Percentiles rank a stretch among this genome's conserved stretches.
These are phyloP conservation scores for Caenorhabditis sp. DNA, from an alignment of 2,888 invertebrate species.

Conservation along the genomic window DNA sequence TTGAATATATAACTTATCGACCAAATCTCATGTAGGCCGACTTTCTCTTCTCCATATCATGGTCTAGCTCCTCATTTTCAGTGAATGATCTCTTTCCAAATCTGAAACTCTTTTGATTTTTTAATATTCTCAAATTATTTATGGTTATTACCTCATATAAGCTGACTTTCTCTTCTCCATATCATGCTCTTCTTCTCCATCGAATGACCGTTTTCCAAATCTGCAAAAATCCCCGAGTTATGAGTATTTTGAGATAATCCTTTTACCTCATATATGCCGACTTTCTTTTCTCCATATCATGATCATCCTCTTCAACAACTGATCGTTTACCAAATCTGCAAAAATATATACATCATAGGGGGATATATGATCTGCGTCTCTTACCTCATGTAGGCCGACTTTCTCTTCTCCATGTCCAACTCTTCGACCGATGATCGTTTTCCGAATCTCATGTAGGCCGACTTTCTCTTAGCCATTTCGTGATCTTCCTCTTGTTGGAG, in stretches of 20 bases:
- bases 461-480: slow-evolving; percentile 45
- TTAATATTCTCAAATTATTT: neutral
- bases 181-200: neutral
- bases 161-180: slow-evolving; percentile 54
- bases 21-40: slow-evolving; percentile 2
- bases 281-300: slow-evolving; percentile 60
- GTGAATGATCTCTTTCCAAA: neutral
- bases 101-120: neutral
- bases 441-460: slow-evolving; percentile 54
- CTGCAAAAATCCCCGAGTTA: no score
- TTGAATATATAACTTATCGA: neutral
- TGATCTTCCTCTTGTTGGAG: slow-evolving; percentile 6
- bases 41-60: neutral
- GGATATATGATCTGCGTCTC: neutral
- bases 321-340: slow-evolving; percentile 44
- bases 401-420: slow-evolving; percentile 43
- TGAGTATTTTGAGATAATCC: no score
- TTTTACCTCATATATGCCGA: slow-evolving; percentile 64
- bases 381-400: slow-evolving; percentile 63
- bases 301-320: slow-evolving; percentile 26
- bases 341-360: neutral
- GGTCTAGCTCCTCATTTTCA: neutral
- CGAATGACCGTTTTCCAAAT: slow-evolving; percentile 37
- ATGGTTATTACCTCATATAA: slow-evolving; percentile 45
- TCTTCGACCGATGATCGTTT: slow-evolving; percentile 31